Percentiles rank a stretch among this genome's conserved stretches.
These are phyloP conservation scores for Synergus umbraculus DNA, from an alignment of 2,888 invertebrate genomes.

Conservation along the genomic window DNA sequence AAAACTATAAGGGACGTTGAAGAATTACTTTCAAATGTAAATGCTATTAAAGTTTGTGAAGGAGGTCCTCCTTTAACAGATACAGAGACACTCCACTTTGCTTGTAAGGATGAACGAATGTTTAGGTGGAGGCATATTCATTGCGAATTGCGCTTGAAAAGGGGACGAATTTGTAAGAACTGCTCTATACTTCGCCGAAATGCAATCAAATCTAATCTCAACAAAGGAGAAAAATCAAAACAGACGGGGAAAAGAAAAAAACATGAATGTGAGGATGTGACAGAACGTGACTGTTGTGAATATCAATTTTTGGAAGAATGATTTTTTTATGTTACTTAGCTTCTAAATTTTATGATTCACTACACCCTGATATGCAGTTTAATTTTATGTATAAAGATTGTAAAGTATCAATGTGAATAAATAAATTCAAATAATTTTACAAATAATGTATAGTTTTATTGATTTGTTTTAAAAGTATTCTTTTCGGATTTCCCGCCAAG, in stretches of 20 bases:
- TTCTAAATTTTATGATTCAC: not conserved
- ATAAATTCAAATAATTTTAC: not conserved
- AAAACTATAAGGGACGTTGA: not conserved
- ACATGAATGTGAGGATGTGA: not conserved
- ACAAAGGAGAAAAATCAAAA: not conserved
- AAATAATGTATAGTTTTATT: not conserved
- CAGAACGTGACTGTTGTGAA: not conserved
- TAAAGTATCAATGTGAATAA: not conserved
- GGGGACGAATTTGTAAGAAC: conserved; percentile 2
- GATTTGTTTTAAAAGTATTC: too few relatives aligned
- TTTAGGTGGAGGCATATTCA: conserved; percentile 12
- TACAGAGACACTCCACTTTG: not conserved
- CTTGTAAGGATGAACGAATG: conserved; percentile 9
- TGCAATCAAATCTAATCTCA: not conserved
- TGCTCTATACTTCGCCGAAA: not conserved
- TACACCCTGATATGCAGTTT: not conserved
- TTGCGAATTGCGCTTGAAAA: conserved; percentile 21
- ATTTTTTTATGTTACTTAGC: not conserved
- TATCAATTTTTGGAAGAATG: not conserved
- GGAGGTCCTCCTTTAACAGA: conserved; percentile 10
- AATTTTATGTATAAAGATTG: not conserved
- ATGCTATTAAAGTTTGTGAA: conserved; percentile 16
- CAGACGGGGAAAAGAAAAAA: not conserved
- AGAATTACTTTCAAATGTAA: not conserved
- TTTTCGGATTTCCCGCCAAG: too few relatives aligned